Conservation (phyloP, 35 echinoderm and acorn worm species). For the Hemicentrotus pulcherrimus region DNA sequence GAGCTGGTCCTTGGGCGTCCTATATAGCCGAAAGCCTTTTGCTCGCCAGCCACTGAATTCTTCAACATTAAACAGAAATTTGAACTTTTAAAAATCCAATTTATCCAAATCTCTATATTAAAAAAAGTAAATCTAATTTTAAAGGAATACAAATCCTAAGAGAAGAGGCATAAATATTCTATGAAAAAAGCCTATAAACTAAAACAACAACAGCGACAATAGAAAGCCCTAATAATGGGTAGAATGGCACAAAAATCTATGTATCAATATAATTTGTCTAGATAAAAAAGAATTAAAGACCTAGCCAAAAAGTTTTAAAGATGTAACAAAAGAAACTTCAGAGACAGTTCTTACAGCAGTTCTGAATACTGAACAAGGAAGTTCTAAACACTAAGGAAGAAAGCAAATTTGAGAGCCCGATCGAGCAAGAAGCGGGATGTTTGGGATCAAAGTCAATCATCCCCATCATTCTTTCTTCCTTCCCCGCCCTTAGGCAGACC, state of each 20-base stretch:
- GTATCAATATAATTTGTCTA: neutral
- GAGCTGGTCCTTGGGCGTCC: too few species aligned
- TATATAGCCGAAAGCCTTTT: too few species aligned
- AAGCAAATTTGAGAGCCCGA: conserved; percentile 5
- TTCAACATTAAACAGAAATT: too few species aligned
- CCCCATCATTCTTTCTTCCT: conserved; percentile 46
- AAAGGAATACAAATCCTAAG: too few species aligned
- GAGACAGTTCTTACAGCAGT: neutral
- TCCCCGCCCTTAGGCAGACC: neutral
- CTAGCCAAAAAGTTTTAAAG: neutral
- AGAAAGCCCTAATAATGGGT: neutral
- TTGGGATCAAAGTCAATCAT: conserved; percentile 29
- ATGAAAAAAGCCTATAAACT: too few species aligned
- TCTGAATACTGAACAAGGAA: neutral
- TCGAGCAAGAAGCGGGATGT: conserved; percentile 11
- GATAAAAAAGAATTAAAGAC: too few species aligned
- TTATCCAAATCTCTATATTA: too few species aligned
- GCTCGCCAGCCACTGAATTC: too few species aligned
- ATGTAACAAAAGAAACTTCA: neutral
- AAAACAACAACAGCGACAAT: too few species aligned
- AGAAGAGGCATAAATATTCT: too few species aligned
- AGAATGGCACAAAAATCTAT: neutral
- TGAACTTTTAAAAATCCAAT: too few species aligned
- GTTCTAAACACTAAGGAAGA: neutral
- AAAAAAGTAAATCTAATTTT: too few species aligned